phyloP scores from a whole-genome alignment of 1,140 invertebrate species.

The Teleopsis dalmanni region DNA sequence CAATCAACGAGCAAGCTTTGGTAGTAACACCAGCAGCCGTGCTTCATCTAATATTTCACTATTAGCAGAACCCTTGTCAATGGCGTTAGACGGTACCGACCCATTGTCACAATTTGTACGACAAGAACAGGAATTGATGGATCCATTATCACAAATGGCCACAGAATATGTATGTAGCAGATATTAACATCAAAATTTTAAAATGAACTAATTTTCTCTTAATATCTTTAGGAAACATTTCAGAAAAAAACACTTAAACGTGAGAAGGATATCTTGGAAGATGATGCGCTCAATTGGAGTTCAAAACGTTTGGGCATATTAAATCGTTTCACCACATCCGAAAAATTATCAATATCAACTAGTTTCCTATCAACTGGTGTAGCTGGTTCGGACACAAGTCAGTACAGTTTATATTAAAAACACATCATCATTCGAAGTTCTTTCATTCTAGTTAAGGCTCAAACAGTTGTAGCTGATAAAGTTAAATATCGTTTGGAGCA shows the following conservation, averaged over 20 bases:
- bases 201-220: conserved; percentile 9
- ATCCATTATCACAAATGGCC: conserved; percentile 58
- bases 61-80: conserved; percentile 3
- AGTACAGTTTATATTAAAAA: conserved; percentile 2
- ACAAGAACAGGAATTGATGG: conserved; percentile 50
- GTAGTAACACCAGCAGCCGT: conserved; percentile 6
- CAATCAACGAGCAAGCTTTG: conserved; percentile 1
- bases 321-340: conserved; percentile 82
- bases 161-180: conserved; percentile 50
- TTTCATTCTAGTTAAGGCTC: conserved; percentile 60
- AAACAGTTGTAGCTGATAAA: conserved; percentile 76
- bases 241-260: conserved; percentile 47
- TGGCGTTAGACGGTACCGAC: conserved; percentile 61
- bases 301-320: conserved; percentile 64
- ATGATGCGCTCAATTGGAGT: conserved; percentile 67
- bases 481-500: conserved; percentile 87
- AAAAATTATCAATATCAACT: conserved; percentile 81
- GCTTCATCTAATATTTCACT: conserved; percentile 11
- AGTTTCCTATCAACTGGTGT: conserved; percentile 59
- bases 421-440: conserved; percentile 3
- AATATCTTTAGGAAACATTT: conserved; percentile 28
- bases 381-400: conserved; percentile 29
- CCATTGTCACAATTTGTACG: conserved; percentile 63
- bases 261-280: conserved; percentile 33
- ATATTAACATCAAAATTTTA: background rate